phyloP scores from a whole-genome alignment of 1,140 invertebrate genomes.

The Oncopeltus fasciatus region DNA sequence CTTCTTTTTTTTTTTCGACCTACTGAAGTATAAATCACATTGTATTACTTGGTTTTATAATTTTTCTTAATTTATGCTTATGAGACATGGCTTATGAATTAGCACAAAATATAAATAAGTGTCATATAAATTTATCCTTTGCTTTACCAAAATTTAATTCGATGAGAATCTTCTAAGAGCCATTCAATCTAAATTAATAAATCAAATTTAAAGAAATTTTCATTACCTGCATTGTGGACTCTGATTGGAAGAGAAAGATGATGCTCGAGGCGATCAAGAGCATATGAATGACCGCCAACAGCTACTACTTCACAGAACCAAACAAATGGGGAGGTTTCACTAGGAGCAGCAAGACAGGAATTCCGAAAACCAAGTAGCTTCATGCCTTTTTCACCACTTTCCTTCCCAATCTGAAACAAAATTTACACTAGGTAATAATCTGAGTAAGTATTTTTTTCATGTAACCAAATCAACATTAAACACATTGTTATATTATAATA shows the following conservation, averaged over 20 bases:
- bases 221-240: slow-evolving; percentile 77
- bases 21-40: too few species aligned
- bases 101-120: too few species aligned
- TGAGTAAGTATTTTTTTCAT: neutral
- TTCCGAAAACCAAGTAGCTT: slow-evolving; percentile 53
- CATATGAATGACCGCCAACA: slow-evolving; percentile 15
- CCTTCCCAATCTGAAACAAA: slow-evolving; percentile 21
- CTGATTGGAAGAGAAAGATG: slow-evolving; percentile 72
- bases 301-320: slow-evolving; percentile 65
- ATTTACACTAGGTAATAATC: too few species aligned
- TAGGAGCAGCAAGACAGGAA: slow-evolving; percentile 62
- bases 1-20: too few species aligned
- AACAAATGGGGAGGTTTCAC: slow-evolving; percentile 78
- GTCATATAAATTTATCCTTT: too few species aligned
- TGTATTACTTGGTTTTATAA: too few species aligned
- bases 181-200: neutral
- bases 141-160: too few species aligned
- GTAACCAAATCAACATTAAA: neutral
- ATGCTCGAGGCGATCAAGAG: slow-evolving; percentile 58
- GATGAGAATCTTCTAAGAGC: too few species aligned
- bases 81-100: too few species aligned
- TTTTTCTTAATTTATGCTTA: too few species aligned
- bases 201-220: neutral
- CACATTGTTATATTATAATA: neutral
- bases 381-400: slow-evolving; percentile 11